A percentile compares a stretch with the other conserved stretches of the same genome.
These are phyloP conservation scores for Raphicerus campestris DNA, from an alignment of 2,113 vertebrate species.

Conservation along the genomic window DNA sequence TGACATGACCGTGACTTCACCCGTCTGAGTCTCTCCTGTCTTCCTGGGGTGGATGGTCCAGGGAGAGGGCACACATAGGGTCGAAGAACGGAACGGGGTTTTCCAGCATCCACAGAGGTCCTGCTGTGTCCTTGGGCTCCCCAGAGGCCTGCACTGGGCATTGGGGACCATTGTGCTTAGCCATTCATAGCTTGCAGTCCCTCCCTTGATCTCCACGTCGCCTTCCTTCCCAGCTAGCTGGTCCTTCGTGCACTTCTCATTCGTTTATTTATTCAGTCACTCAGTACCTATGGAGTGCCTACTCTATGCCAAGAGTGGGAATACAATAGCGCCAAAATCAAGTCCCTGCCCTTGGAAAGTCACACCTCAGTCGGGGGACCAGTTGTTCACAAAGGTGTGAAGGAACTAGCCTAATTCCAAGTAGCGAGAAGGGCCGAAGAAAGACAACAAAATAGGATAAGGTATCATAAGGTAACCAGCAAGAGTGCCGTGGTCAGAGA, in stretches of 20 bases:
- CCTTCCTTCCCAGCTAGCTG: neutral
- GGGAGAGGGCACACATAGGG: neutral
- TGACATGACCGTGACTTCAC: fast-evolving
- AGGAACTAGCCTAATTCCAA: neutral
- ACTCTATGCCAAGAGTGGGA: fast-evolving
- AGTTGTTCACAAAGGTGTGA: neutral
- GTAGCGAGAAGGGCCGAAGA: neutral
- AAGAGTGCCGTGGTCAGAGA: neutral
- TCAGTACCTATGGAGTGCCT: neutral
- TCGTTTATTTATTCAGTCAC: neutral
- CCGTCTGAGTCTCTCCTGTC: neutral
- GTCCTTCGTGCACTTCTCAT: neutral
- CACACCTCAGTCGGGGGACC: neutral
- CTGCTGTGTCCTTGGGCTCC: neutral
- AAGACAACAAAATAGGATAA: neutral
- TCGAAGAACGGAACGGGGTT: neutral
- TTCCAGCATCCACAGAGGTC: neutral
- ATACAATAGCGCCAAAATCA: no score
- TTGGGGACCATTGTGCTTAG: neutral
- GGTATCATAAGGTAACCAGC: neutral
- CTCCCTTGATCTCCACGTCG: neutral
- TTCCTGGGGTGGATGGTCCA: neutral
- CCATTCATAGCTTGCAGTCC: neutral
- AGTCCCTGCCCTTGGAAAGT: neutral
- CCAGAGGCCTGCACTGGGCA: neutral